phyloP scores from a whole-genome alignment of 2,113 vertebrate species.

The Toxotes chatareus region DNA sequence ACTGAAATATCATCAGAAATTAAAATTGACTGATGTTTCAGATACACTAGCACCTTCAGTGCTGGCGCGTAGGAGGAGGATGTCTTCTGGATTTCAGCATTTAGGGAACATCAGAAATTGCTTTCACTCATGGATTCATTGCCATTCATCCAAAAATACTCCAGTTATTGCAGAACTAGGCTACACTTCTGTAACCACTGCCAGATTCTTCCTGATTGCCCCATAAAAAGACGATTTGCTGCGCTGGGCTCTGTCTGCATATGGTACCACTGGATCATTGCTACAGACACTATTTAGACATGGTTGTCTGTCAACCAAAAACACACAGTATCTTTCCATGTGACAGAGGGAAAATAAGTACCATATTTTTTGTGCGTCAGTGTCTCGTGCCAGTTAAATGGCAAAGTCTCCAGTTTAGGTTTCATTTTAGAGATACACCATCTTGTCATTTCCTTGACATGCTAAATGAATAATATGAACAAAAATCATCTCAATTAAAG shows the following conservation, averaged over 20 bases:
- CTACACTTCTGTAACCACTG: conserved; percentile 31
- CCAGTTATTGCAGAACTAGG: conserved; percentile 41
- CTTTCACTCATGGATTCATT: conserved; percentile 30
- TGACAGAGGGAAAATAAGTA: background rate
- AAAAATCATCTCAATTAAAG: conserved; percentile 28
- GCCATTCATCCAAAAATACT: conserved; percentile 43
- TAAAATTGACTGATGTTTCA: background rate
- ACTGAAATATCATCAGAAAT: background rate
- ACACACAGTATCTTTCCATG: conserved; percentile 8
- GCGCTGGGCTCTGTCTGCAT: conserved; percentile 36
- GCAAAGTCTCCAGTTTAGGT: background rate
- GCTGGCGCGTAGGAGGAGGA: background rate
- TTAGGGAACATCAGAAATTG: conserved; percentile 16
- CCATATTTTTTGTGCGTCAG: background rate
- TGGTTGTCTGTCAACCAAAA: conserved; percentile 16
- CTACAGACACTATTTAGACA: conserved; percentile 31
- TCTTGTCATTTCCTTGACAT: background rate
- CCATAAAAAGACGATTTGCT: conserved; percentile 51
- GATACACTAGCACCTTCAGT: background rate
- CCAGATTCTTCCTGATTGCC: conserved; percentile 47
- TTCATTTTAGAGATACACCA: background rate
- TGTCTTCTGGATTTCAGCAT: background rate
- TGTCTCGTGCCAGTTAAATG: background rate
- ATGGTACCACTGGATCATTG: conserved; percentile 18
- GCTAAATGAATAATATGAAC: background rate